A percentile compares a stretch with the other conserved stretches of the same genome.
These are phyloP conservation scores for Onthophagus taurus DNA, from an alignment of 1,140 invertebrate genomes.

Conservation along the genomic window DNA sequence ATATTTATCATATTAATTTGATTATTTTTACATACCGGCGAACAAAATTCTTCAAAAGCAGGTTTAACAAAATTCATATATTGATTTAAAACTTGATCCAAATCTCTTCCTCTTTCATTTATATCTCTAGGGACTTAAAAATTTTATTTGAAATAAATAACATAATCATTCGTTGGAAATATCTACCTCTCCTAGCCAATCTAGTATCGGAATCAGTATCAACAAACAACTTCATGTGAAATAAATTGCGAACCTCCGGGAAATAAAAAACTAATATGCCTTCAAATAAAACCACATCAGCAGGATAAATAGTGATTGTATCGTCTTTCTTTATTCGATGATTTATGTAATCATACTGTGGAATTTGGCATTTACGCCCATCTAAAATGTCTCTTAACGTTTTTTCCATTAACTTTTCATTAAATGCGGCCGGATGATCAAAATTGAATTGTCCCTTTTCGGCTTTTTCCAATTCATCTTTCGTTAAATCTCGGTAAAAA, in stretches of 20 bases:
- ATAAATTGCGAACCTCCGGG: constrained; percentile 85
- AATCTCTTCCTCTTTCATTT: constrained; percentile 82
- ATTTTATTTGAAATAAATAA: constrained; percentile 12
- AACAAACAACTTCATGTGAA: constrained; percentile 99
- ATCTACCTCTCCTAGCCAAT: constrained; percentile 80
- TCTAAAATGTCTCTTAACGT: constrained; percentile 72
- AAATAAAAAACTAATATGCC: constrained; percentile 98
- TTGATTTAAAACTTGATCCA: constrained; percentile 91
- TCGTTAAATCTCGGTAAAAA: constrained; percentile 83
- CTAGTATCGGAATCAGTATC: constrained; percentile 98
- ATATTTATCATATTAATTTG: neutral
- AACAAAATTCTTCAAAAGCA: constrained; percentile 98
- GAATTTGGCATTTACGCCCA: constrained; percentile 78
- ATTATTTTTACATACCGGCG: constrained; percentile 76
- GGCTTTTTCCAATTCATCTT: constrained; percentile 74
- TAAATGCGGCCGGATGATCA: constrained; percentile 93
- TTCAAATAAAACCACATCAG: constrained; percentile 96
- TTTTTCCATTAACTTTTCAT: constrained; percentile 71
- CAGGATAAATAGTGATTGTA: constrained; percentile 82
- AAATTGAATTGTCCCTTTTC: constrained; percentile 91
- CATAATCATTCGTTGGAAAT: neutral
- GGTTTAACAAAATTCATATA: constrained; percentile 98
- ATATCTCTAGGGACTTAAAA: constrained; percentile 83
- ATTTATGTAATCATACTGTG: constrained; percentile 82
- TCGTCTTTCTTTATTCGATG: constrained; percentile 72